phyloP scores from a whole-genome alignment of 2,113 vertebrate genomes.

The Cebidichthys violaceus region DNA sequence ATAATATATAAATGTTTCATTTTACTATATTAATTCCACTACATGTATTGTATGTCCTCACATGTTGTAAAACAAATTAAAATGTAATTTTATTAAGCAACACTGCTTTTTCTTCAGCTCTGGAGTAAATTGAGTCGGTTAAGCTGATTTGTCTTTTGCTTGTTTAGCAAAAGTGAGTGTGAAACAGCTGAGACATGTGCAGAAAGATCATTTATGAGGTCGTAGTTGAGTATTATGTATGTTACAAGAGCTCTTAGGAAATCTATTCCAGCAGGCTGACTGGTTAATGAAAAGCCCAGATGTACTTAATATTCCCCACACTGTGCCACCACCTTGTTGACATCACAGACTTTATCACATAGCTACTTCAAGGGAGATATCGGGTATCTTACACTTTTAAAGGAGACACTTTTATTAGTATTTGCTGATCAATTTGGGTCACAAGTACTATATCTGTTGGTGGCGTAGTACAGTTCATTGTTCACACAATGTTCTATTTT shows the following conservation, averaged over 20 bases:
- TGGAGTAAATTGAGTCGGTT: not conserved
- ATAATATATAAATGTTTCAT: conserved; percentile 82
- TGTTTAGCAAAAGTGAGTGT: conserved; percentile 2
- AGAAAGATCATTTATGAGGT: not conserved
- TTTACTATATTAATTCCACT: conserved; percentile 72
- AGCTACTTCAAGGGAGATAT: not conserved
- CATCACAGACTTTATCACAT: conserved; percentile 32
- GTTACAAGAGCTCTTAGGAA: conserved; percentile 29
- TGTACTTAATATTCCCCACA: conserved; percentile 66
- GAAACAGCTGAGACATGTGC: not conserved
- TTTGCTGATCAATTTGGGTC: not conserved
- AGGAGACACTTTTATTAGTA: conserved; percentile 1
- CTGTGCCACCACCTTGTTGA: conserved; percentile 37
- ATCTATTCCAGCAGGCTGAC: conserved; percentile 17
- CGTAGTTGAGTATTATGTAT: conserved; percentile 34
- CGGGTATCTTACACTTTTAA: not conserved
- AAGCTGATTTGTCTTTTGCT: conserved; percentile 14
- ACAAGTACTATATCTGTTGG: not conserved
- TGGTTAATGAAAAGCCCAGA: conserved; percentile 76
- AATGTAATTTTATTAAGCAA: conserved; percentile 53
- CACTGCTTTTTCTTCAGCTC: conserved; percentile 1
- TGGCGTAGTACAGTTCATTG: not conserved
- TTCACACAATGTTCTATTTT: not conserved
- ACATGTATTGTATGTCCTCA: conserved; percentile 66
- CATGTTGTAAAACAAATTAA: conserved; percentile 67